A percentile compares a stretch with the other conserved stretches of the same genome.
phyloP scores from a whole-genome alignment of 2,113 vertebrate genomes.

The Callipepla californica region DNA sequence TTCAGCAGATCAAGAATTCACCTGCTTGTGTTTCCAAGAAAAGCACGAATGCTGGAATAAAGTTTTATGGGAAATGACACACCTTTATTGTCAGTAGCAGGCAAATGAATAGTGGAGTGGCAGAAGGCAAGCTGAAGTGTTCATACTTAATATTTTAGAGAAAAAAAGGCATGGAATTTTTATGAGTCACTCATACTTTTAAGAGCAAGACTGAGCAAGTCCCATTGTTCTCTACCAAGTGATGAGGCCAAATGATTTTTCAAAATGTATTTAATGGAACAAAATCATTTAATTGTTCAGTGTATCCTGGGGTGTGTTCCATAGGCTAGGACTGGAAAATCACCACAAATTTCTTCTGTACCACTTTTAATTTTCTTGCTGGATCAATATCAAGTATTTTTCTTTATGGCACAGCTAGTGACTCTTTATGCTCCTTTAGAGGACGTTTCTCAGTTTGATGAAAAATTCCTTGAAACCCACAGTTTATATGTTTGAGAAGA shows the following conservation, averaged over 20 bases:
- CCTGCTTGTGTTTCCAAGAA: not conserved
- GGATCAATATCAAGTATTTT: not conserved
- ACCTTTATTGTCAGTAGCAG: not conserved
- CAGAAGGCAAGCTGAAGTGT: conserved; percentile 14
- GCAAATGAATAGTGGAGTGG: not conserved
- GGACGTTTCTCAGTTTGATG: not conserved
- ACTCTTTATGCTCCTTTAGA: not conserved
- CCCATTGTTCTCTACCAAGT: not conserved
- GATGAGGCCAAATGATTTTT: not conserved
- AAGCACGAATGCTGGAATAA: conserved; percentile 28
- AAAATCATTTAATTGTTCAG: not conserved
- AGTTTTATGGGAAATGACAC: not conserved
- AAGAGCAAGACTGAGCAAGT: conserved; percentile 11
- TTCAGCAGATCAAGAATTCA: conserved; percentile 54
- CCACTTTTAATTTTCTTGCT: not conserved
- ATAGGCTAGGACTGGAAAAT: not conserved
- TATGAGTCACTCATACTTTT: not conserved
- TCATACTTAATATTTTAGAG: not conserved
- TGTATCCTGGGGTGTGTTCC: rapidly evolving
- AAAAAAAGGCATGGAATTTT: not conserved
- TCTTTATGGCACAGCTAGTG: not conserved
- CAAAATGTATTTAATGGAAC: not conserved
- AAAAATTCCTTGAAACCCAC: not conserved
- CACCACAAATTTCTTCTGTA: not conserved
- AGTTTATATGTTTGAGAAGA: not conserved